Evolutionary conservation across 2,113 vertebrate genomes (phyloP).

Genomic region (Petrocephalus microphthalmus): DNA sequence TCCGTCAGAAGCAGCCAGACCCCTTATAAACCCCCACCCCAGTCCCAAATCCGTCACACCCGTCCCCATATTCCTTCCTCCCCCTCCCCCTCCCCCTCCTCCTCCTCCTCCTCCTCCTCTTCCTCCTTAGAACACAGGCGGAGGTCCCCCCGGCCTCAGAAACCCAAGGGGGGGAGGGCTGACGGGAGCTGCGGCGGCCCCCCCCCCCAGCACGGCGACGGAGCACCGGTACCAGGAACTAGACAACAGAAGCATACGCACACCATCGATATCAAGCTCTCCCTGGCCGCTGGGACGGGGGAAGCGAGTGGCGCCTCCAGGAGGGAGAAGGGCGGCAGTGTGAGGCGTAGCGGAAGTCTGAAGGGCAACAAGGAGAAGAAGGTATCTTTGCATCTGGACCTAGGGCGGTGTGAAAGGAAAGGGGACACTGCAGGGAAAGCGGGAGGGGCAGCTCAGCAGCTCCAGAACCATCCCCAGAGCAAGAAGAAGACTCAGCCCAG

Average conservation of each 20-base stretch:
- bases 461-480: conserved; percentile 41
- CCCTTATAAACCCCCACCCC: conserved; percentile 32
- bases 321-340: conserved; percentile 47
- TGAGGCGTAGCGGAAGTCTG: conserved; percentile 44
- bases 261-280: conserved; percentile 62
- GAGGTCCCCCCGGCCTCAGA: conserved; percentile 48
- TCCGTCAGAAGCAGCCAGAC: neutral
- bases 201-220: conserved; percentile 63
- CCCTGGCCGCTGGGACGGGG: conserved; percentile 54
- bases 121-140: conserved; percentile 63
- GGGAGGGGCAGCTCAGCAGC: conserved; percentile 34
- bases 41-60: conserved; percentile 42
- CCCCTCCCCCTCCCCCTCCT: conserved; percentile 45
- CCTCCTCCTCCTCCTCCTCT: conserved; percentile 52
- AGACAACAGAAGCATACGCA: conserved; percentile 63
- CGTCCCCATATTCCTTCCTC: conserved; percentile 49
- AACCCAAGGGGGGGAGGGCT: conserved; percentile 46
- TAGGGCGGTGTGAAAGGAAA: conserved; percentile 50
- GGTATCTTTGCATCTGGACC: conserved; percentile 48
- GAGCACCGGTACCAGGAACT: conserved; percentile 58
- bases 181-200: conserved; percentile 38
- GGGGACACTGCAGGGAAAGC: conserved; percentile 37
- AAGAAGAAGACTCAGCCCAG: conserved; percentile 24
- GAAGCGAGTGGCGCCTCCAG: conserved; percentile 21
- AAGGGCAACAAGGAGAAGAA: conserved; percentile 50